A percentile compares a stretch with the other conserved stretches of the same genome.
Conservation (phyloP, 2,888 invertebrate species). For the Habroteleia sp. region DNA sequence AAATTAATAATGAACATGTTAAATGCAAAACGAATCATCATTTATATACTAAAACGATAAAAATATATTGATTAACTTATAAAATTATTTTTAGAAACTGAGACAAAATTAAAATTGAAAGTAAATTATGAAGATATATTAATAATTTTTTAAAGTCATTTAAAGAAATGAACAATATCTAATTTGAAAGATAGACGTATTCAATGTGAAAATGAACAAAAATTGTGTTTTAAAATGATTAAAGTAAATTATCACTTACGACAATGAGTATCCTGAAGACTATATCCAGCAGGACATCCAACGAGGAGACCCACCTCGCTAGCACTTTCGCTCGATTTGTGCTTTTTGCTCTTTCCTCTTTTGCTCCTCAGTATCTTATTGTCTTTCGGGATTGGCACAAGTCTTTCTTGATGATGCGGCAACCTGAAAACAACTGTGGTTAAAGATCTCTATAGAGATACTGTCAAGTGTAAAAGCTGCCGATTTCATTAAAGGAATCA, state of each 20-base stretch:
- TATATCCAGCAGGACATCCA: constrained; percentile 74
- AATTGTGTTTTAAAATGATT: too few relatives aligned
- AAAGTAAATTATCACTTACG: constrained; percentile 66
- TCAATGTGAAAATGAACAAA: too few relatives aligned
- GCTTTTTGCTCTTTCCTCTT: constrained; percentile 61
- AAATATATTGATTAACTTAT: too few relatives aligned
- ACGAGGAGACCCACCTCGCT: constrained; percentile 71
- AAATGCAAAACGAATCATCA: too few relatives aligned
- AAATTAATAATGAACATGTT: too few relatives aligned
- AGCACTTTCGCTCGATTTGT: constrained; percentile 58
- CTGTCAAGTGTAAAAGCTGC: constrained; percentile 64
- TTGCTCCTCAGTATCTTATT: constrained; percentile 58
- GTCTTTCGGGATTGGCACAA: constrained; percentile 68
- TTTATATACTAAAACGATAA: too few relatives aligned
- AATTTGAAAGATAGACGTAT: too few relatives aligned
- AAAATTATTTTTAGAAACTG: too few relatives aligned
- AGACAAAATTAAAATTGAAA: too few relatives aligned
- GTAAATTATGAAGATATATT: too few relatives aligned
- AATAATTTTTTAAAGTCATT: too few relatives aligned
- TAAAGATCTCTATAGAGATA: constrained; percentile 75
- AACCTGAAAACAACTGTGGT: constrained; percentile 76
- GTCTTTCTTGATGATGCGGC: constrained; percentile 69
- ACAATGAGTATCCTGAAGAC: constrained; percentile 72
- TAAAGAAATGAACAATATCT: too few relatives aligned
- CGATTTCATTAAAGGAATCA: constrained; percentile 54